Percentiles rank a stretch among this genome's conserved stretches.
Evolutionary conservation across 2,113 vertebrate species (phyloP).

Genomic region (Erythrolamprus reginae): DNA sequence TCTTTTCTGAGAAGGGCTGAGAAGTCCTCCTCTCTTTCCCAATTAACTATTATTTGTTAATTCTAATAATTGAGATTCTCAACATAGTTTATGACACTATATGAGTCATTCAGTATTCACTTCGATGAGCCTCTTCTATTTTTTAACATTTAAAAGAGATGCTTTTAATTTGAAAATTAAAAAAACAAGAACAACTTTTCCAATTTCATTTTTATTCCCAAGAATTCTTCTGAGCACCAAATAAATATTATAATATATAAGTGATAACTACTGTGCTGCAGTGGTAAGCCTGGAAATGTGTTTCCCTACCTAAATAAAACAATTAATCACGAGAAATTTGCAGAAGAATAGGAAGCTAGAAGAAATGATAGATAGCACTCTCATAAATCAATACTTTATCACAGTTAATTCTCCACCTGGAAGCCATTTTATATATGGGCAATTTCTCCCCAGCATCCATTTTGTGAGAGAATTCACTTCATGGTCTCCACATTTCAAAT

Average conservation of each 20-base stretch:
- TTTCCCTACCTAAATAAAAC: neutral
- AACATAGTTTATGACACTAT: neutral
- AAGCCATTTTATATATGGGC: neutral
- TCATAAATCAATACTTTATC: neutral
- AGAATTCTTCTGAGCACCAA: neutral
- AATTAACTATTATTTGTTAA: neutral
- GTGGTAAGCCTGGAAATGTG: neutral
- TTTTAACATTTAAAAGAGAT: neutral
- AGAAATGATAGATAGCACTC: neutral
- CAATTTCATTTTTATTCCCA: neutral
- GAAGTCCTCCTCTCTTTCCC: neutral
- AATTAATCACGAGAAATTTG: neutral
- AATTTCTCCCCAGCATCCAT: neutral
- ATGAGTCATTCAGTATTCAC: neutral
- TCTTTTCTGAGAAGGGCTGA: neutral
- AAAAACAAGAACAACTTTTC: neutral
- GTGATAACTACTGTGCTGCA: neutral
- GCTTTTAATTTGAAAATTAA: neutral
- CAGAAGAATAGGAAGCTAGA: neutral
- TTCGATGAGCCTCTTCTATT: neutral
- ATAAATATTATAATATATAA: neutral
- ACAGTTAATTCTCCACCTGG: neutral
- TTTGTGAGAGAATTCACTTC: neutral
- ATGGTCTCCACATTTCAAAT: neutral
- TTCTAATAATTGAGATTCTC: neutral